Base-by-base conservation (phyloP, 1,140 invertebrate genomes). In the Drosophila ercepeae region DNA sequence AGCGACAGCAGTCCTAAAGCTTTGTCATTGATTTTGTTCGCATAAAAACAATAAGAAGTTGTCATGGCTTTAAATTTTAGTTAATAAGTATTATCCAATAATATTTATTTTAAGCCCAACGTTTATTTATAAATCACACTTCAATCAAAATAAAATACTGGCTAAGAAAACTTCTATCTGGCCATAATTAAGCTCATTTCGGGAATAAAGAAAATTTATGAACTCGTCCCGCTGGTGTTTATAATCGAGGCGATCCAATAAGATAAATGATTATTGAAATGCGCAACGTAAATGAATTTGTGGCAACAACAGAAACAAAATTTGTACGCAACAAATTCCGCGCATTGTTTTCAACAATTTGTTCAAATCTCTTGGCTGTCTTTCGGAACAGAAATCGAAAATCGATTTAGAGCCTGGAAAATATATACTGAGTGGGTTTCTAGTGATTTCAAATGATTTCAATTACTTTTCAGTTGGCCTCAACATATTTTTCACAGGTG, bases 221-320 rank as follows among this genome's bases (percentile, higher is more conserved):
- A 72, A 75, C 57, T 78, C 46, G 7, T 14, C 36, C 23, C 42
- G 57, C 44, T 25, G 32, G 34, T 70, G 46, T 88, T 86, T 84
- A 84, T 63, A 84, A 79, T 86, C 57, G 67, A 60, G 19, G 27
- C 32, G 73, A 79, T 51, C 44, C 70, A 57, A 73, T 45, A 73
- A 88, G 73, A 86, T 88, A 86, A 88, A 88, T 86, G 81, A 77
- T 88, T 77, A 82, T 86, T 81, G 68, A 59, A 81, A 75, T 74
- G 64, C 48, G 67, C 61, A 57, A 70, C 63, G 44, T 48, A 49
- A 52, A 68, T 60, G 44, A 53, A 63, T 19, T 23, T 25, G n/a
- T 16, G 14, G 19, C 32, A 11, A 29, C 25, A 16, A 39, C 45
- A 65, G 44, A 44, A 74, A 39, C 58, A 39, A 14, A 82, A 82